Evolutionary conservation across 2,113 vertebrate genomes (phyloP).

Genomic region (human (Homo sapiens)): GRCh38 chr1:177632001-177632500

Average conservation of each 20-base stretch:
- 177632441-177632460: neutral
- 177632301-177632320: neutral
- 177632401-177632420: neutral
- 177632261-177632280: neutral
- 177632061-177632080: conserved; percentile 3
- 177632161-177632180: neutral
- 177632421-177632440: neutral
- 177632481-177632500: neutral
- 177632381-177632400: neutral
- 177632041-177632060: neutral
- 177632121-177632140: neutral
- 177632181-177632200: neutral
- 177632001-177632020: neutral
- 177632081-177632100: conserved; percentile 22
- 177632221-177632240: conserved; percentile 6
- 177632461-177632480: neutral
- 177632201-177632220: neutral
- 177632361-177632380: neutral
- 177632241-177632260: neutral
- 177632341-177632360: neutral
- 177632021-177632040: neutral
- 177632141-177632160: neutral
- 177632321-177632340: neutral
- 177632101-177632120: neutral
- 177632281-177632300: neutral